A percentile compares a stretch with the other conserved stretches of the same genome.
Conservation (phyloP, 2,888 invertebrate genomes). For the Argynnis bischoffii region DNA sequence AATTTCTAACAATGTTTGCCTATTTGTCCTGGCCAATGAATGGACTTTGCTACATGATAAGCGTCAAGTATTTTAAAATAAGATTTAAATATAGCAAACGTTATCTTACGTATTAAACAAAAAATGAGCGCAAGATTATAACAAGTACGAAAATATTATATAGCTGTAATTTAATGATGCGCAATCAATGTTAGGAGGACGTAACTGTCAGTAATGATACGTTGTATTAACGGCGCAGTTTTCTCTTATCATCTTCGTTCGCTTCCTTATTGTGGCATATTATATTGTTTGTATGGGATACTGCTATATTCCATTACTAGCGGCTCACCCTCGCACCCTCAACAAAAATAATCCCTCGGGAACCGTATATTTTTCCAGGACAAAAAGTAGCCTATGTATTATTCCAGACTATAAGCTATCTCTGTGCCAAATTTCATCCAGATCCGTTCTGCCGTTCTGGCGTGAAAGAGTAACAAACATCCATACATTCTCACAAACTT, state of each 20-base stretch:
- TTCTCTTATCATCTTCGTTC: constrained; percentile 39
- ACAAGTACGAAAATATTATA: constrained; percentile 11
- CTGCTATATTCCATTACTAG: constrained; percentile 24
- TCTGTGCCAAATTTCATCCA: too few relatives aligned
- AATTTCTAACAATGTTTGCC: too few relatives aligned
- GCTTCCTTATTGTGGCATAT: constrained; percentile 31
- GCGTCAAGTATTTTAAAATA: neutral
- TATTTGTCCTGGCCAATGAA: too few relatives aligned
- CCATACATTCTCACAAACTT: too few relatives aligned
- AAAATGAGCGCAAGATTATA: neutral
- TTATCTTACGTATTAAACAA: neutral
- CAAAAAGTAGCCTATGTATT: too few relatives aligned
- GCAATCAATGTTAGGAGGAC: constrained; percentile 40
- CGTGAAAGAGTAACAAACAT: too few relatives aligned
- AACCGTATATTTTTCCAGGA: too few relatives aligned
- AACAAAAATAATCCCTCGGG: too few relatives aligned
- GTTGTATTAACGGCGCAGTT: constrained; percentile 38
- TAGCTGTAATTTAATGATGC: constrained; percentile 39
- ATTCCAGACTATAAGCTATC: too few relatives aligned
- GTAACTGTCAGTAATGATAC: constrained; percentile 36
- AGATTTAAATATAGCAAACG: neutral
- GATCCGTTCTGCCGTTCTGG: too few relatives aligned
- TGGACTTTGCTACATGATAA: too few relatives aligned
- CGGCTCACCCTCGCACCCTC: too few relatives aligned
- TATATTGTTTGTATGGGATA: constrained; percentile 23